Conservation (phyloP, 2,888 invertebrate species). For the Morinoia aosen region DNA sequence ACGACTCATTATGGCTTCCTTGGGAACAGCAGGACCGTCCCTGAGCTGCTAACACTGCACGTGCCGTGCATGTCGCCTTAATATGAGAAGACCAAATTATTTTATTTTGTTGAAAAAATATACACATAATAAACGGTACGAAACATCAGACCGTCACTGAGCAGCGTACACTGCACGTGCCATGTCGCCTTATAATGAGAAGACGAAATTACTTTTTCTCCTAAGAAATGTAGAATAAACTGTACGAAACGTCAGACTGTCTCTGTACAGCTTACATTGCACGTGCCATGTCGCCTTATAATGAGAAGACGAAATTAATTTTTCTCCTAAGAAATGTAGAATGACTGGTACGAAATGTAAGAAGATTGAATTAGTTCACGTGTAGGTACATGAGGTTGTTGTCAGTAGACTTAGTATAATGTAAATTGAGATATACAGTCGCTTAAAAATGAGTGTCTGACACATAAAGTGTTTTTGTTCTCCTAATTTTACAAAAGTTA, state of each 20-base stretch:
- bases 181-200: background rate
- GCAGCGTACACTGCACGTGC: background rate
- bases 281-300: background rate
- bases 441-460: too few species aligned
- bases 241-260: background rate
- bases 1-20: background rate
- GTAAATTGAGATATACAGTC: too few species aligned
- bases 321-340: background rate
- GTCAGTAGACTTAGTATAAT: too few species aligned
- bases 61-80: background rate
- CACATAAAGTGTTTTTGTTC: too few species aligned
- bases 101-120: background rate
- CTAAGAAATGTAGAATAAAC: background rate
- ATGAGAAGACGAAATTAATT: background rate
- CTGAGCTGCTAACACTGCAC: background rate
- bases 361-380: too few species aligned
- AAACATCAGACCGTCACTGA: background rate
- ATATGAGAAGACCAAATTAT: background rate
- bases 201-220: background rate
- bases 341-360: background rate
- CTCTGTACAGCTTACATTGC: background rate
- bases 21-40: background rate
- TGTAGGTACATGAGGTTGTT: too few species aligned
- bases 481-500: too few species aligned
- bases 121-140: background rate